Conservation (phyloP, 2,888 invertebrate species). For the Chorisops tibialis region DNA sequence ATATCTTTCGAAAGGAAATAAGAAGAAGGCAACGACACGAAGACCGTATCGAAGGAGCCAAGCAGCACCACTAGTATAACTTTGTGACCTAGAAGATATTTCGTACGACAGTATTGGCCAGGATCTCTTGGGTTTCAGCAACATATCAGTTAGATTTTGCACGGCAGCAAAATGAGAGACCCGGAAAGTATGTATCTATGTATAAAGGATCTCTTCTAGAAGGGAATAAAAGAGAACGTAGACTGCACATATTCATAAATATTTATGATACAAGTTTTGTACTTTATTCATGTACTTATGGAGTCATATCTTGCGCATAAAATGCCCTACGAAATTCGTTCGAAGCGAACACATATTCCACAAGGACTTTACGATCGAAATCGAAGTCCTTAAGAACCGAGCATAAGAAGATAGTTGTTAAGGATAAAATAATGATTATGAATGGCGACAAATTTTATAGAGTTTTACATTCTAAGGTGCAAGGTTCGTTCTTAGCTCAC, state of each 20-base stretch:
- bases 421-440: too few species aligned
- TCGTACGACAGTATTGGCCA: background rate
- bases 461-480: too few species aligned
- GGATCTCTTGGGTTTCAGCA: background rate
- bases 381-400: conserved; percentile 3
- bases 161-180: background rate
- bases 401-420: too few species aligned
- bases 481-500: too few species aligned
- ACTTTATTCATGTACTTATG: conserved; percentile 9
- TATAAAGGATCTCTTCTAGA: background rate
- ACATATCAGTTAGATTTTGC: background rate
- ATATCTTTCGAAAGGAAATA: background rate
- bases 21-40: background rate
- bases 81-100: background rate
- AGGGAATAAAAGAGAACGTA: conserved; percentile 2
- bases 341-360: background rate
- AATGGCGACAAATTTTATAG: too few species aligned
- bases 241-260: conserved; percentile 19
- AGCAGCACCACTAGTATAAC: too few species aligned
- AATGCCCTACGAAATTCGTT: conserved; percentile 13
- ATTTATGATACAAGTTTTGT: conserved; percentile 17
- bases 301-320: conserved; percentile 20
- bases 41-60: background rate
- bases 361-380: conserved; percentile 13
- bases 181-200: too few species aligned